Base-by-base conservation (phyloP, 2,797 vertebrate species). In the Fistularia commersonii region DNA sequence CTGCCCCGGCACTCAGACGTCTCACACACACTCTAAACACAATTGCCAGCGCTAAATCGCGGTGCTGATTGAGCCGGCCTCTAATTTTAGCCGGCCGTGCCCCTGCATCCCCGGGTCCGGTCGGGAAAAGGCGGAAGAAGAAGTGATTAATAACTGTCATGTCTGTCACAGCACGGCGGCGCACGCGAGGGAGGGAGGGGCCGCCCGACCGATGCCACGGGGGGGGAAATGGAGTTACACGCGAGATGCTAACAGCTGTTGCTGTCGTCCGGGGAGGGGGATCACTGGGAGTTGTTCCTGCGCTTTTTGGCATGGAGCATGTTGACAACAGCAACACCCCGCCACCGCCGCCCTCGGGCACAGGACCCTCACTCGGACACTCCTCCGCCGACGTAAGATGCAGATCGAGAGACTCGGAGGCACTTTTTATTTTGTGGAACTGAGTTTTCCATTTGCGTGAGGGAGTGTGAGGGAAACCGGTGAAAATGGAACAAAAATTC, bases 101-200 rank as follows among this genome's bases (percentile, higher is more conserved):
- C 54, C 76, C 23, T 33, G 48, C 77, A 52, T 74, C 77, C 78
- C 54, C 69, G 89, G 86, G 85, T 88, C 51, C 66, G 70, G 79
- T 67, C 65, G 72, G 75, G 83, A 91, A 87, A 81, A 86, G 79
- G 68, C 64, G 79, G 86, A 85, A 85, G 76, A 73, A 64, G 66
- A 85, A 82, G 89, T 85, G 90, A 93, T 92, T 92, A 91, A 90
- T 86, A 87, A 88, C 87, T 92, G 91, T 91, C 92, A 91, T 60
- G 89, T 77, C 72, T 80, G 82, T 80, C 84, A 82, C 76, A 80
- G 59, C 82, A 82, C 71, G 57, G 41, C 38, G 45, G 14, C 46
- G 55, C 75, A 69, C 46, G n/a, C 57, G 48, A 55, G 54, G 68
- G 66, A 70, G 41, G 65, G 11, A 72, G 66, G 23, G 53, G 36